Conservation (phyloP, 2,797 vertebrate species). For the Rhyacichthys aspro region DNA sequence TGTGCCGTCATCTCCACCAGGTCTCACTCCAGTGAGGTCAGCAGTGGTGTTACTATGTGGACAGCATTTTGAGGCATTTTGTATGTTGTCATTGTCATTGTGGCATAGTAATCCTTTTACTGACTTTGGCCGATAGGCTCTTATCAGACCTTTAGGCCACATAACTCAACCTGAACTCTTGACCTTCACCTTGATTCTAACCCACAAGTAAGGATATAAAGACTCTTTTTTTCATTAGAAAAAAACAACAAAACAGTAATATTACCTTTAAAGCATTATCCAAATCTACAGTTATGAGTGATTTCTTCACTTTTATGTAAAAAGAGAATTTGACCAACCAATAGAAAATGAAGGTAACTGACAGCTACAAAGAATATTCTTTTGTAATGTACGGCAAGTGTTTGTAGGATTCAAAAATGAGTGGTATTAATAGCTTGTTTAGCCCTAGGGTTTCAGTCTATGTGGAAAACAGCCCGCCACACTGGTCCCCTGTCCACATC, state of each 20-base stretch:
- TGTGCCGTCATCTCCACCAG: conserved; percentile 17
- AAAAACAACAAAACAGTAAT: too few relatives aligned
- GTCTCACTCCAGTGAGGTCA: conserved; percentile 19
- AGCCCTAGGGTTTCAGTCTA: conserved; percentile 43
- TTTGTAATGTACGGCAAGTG: conserved; percentile 4
- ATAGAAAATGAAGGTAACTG: too few relatives aligned
- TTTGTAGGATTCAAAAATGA: conserved; percentile 48
- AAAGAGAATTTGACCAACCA: too few relatives aligned
- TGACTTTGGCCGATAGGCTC: conserved; percentile 29
- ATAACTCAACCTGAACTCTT: conserved; percentile 23
- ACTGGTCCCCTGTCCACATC: conserved; percentile 62
- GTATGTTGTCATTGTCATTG: conserved; percentile 5
- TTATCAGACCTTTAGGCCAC: conserved; percentile 38
- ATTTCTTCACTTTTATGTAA: too few relatives aligned
- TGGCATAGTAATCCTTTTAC: conserved; percentile 36
- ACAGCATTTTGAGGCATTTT: not conserved
- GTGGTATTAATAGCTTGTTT: conserved; percentile 47
- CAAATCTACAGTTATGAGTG: too few relatives aligned
- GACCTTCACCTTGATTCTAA: conserved; percentile 13
- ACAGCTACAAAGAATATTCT: too few relatives aligned
- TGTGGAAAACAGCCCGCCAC: conserved; percentile 46
- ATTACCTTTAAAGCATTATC: too few relatives aligned
- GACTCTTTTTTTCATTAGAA: too few relatives aligned
- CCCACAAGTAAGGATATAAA: too few relatives aligned
- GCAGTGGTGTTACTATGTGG: conserved; percentile 1